phyloP scores from a whole-genome alignment of 2,797 vertebrate species.

The Gymnothorax javanicus region DNA sequence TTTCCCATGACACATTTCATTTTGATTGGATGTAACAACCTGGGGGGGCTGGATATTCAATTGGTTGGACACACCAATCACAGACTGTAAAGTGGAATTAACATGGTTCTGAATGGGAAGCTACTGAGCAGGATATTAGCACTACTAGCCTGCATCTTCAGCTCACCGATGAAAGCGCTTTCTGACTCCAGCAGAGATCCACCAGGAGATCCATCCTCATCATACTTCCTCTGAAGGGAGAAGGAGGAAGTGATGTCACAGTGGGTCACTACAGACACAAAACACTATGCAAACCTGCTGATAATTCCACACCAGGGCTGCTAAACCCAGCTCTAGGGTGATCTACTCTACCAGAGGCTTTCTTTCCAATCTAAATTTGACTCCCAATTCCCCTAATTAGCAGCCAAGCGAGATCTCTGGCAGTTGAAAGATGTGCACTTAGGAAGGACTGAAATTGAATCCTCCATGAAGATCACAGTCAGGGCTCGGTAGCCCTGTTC shows the following conservation, averaged over 20 bases:
- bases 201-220: constrained; percentile 40
- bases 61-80: neutral
- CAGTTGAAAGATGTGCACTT: too few relatives aligned
- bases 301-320: neutral
- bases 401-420: too few relatives aligned
- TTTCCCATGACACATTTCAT: neutral
- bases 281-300: neutral
- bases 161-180: constrained; percentile 88
- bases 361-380: too few relatives aligned
- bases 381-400: too few relatives aligned
- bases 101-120: neutral
- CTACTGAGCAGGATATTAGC: neutral
- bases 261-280: neutral
- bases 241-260: neutral
- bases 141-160: neutral
- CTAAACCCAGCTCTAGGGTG: too few relatives aligned
- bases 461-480: too few relatives aligned
- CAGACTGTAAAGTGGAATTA: neutral
- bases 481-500: too few relatives aligned
- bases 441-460: too few relatives aligned
- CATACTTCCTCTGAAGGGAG: constrained; percentile 55
- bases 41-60: neutral
- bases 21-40: neutral
- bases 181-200: constrained; percentile 83
- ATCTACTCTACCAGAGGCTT: too few relatives aligned